Base-by-base conservation (phyloP, 2,797 vertebrate genomes). In the Telmatherina bonti region DNA sequence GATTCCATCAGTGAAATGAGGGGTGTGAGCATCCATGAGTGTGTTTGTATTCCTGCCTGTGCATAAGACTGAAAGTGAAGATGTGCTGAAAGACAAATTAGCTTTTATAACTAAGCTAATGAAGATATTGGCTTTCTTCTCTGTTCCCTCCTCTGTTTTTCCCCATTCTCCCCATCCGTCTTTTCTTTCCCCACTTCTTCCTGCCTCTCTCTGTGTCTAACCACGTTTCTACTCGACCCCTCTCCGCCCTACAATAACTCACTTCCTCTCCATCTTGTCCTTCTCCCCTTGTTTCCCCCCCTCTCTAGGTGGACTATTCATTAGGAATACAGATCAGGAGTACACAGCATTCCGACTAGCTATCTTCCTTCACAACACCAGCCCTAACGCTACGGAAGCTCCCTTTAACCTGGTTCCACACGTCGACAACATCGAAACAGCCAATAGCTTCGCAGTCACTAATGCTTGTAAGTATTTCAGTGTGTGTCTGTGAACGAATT, bases 241-340 rank as follows among this genome's bases (percentile, higher is more conserved):
- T 74, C 38, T 74, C 63, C 13, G 3, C 60, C 78, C 52, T 33
- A 64, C 62, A 79, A 85, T 89, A 86, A 85, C 59, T 89, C 76
- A 82, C 81, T 76, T 85, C 79, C 72, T 69, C 67, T 71, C 65
- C 67, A 61, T 82, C 79, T 74, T 83, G 35, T 55, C 61, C 68
- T 43, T 69, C 60, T 79, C 61, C 56, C 58, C 62, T 63, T 67
- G 35, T 70, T 58, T 78, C 41, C 80, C 62, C 33, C 64, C 82
- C 29, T 73, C 35, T 85, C 56, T 72, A 95, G 95, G 95, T 76
- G 97, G 97, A 84, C 94, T 99, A 92, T 99, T 99, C 96, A 99
- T 99, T 94, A 95, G 97, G 95, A 98, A 99, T 94, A 99, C 97
- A 89, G 98, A 99, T 95, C 98, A 99, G 96, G 98, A 99, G 94